phyloP scores from a whole-genome alignment of 2,888 invertebrate genomes.

The Pocota personata region DNA sequence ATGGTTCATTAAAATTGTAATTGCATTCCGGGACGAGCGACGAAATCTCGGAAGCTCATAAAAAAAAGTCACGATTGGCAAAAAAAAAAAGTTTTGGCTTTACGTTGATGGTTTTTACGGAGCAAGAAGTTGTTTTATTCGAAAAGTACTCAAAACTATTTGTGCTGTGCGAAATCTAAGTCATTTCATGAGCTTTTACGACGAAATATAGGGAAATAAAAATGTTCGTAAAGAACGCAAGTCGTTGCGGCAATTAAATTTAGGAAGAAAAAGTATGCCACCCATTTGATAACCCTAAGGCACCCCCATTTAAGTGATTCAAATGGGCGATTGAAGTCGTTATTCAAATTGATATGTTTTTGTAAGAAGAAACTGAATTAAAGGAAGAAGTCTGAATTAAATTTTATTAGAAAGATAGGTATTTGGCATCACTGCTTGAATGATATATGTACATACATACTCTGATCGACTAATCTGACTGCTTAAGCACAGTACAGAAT shows the following conservation, averaged over 20 bases:
- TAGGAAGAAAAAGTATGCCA: neutral
- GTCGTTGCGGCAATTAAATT: neutral
- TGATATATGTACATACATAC: too few species aligned
- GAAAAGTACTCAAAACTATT: neutral
- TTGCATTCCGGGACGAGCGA: constrained; percentile 38
- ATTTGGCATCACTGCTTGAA: too few species aligned
- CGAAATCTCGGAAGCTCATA: constrained; percentile 53
- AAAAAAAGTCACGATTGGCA: constrained; percentile 56
- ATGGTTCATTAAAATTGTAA: constrained; percentile 73
- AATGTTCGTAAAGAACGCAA: neutral
- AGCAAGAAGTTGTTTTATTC: neutral
- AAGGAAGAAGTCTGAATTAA: too few species aligned
- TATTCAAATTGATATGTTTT: neutral
- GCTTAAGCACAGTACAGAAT: too few species aligned
- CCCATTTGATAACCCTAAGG: neutral
- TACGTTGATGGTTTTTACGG: neutral
- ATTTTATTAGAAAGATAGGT: too few species aligned
- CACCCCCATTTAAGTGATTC: neutral
- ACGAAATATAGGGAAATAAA: neutral
- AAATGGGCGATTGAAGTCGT: neutral
- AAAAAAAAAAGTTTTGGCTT: neutral
- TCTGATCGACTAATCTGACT: too few species aligned
- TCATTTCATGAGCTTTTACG: neutral
- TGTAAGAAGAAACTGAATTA: too few species aligned
- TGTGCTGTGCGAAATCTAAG: neutral